Evolutionary conservation across 2,888 invertebrate genomes (phyloP).

Genomic region (Sicus ferrugineus): DNA sequence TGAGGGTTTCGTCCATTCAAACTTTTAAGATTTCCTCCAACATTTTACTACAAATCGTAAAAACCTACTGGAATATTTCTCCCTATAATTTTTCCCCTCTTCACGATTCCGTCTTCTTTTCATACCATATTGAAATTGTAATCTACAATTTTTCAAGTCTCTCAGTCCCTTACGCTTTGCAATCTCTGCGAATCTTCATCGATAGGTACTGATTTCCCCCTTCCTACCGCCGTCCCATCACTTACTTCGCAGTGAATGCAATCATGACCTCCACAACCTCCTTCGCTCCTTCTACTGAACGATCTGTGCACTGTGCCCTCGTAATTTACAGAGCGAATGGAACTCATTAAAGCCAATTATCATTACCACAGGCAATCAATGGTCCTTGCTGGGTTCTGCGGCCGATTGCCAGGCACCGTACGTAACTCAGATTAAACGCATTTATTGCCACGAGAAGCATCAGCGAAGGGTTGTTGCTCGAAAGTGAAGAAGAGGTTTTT

Average conservation of each 20-base stretch:
- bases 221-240: not conserved
- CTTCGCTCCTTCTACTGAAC: not conserved
- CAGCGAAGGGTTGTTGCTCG: not conserved
- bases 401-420: not conserved
- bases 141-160: too few relatives aligned
- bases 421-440: not conserved
- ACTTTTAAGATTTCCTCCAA: too few relatives aligned
- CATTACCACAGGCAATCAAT: conserved; percentile 30
- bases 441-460: not conserved
- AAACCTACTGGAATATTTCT: too few relatives aligned
- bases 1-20: too few relatives aligned
- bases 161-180: not conserved
- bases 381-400: conserved; percentile 15
- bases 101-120: too few relatives aligned
- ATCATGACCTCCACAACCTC: not conserved
- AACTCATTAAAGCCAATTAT: conserved; percentile 32
- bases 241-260: too few relatives aligned
- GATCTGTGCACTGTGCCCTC: not conserved
- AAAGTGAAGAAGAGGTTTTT: not conserved
- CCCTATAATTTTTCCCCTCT: too few relatives aligned
- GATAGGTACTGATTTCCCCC: not conserved
- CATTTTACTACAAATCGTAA: too few relatives aligned
- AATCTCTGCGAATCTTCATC: not conserved
- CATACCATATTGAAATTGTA: too few relatives aligned
- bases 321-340: conserved; percentile 26